Percentiles rank a stretch among this genome's conserved stretches.
These are phyloP conservation scores for Apomyelois bistriatella DNA, from an alignment of 2,888 invertebrate species.

Conservation along the genomic window DNA sequence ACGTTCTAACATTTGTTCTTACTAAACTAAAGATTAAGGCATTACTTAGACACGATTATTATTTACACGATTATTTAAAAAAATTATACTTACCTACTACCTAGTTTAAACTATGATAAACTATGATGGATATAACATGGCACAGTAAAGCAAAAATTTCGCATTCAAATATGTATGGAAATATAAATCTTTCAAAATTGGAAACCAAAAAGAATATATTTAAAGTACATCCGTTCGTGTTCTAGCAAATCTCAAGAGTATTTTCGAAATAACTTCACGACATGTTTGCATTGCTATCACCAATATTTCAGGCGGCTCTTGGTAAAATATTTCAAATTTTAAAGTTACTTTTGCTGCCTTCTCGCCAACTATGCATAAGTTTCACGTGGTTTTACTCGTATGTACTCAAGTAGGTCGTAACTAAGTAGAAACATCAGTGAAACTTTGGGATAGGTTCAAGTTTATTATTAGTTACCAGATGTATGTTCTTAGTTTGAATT, in stretches of 20 bases:
- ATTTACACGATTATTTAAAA: too few species aligned
- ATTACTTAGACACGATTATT: too few species aligned
- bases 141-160: background rate
- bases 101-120: too few species aligned
- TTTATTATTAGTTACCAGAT: constrained; percentile 23
- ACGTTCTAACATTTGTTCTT: too few species aligned
- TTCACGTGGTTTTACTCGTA: constrained; percentile 15
- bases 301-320: constrained; percentile 14
- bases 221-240: background rate
- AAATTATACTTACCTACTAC: too few species aligned
- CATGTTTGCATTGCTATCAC: background rate
- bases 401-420: constrained; percentile 14
- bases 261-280: background rate
- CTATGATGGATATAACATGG: background rate
- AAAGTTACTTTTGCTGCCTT: constrained; percentile 15
- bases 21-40: too few species aligned
- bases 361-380: constrained; percentile 19
- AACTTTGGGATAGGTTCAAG: constrained; percentile 21
- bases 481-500: constrained; percentile 2
- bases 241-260: background rate
- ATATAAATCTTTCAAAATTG: background rate
- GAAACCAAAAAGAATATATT: constrained; percentile 12
- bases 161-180: constrained; percentile 11
- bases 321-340: constrained; percentile 20
- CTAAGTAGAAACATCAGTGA: constrained; percentile 22